Evolutionary conservation across 2,797 vertebrate species (phyloP).

Genomic region (Acipenser transmontanus): DNA sequence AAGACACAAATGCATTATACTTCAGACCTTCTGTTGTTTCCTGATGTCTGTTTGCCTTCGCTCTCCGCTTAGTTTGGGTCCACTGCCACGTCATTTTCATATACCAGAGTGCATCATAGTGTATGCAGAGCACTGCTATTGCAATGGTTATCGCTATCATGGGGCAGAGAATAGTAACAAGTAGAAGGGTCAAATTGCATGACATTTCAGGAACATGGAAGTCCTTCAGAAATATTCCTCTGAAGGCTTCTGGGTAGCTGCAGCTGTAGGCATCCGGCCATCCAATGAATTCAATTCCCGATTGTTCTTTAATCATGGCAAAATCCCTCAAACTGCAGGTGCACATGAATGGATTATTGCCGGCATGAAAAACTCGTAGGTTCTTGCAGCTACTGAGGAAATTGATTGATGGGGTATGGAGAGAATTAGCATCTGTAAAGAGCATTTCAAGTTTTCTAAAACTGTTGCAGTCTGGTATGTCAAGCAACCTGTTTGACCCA

Average conservation of each 20-base stretch:
- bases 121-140: slow-evolving; percentile 51
- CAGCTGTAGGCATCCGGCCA: slow-evolving; percentile 75
- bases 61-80: slow-evolving; percentile 69
- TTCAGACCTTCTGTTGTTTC: slow-evolving; percentile 43
- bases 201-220: slow-evolving; percentile 54
- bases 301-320: slow-evolving; percentile 19
- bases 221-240: slow-evolving; percentile 47
- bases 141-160: slow-evolving; percentile 37
- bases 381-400: slow-evolving; percentile 58
- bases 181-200: slow-evolving; percentile 62
- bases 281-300: slow-evolving; percentile 37
- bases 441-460: slow-evolving; percentile 57
- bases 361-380: slow-evolving; percentile 54
- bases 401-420: slow-evolving; percentile 54
- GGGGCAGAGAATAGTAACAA: slow-evolving; percentile 52
- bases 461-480: slow-evolving; percentile 60
- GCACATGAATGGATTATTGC: slow-evolving; percentile 50
- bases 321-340: slow-evolving; percentile 47
- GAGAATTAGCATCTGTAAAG: slow-evolving; percentile 57
- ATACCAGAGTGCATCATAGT: slow-evolving; percentile 78
- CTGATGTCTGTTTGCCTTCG: slow-evolving; percentile 31
- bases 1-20: slow-evolving; percentile 83
- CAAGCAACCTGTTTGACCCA: slow-evolving; percentile 62
- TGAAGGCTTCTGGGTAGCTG: slow-evolving; percentile 58
- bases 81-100: slow-evolving; percentile 75